Conservation (phyloP, 2,113 vertebrate species). For the Dermatemys mawii region DNA sequence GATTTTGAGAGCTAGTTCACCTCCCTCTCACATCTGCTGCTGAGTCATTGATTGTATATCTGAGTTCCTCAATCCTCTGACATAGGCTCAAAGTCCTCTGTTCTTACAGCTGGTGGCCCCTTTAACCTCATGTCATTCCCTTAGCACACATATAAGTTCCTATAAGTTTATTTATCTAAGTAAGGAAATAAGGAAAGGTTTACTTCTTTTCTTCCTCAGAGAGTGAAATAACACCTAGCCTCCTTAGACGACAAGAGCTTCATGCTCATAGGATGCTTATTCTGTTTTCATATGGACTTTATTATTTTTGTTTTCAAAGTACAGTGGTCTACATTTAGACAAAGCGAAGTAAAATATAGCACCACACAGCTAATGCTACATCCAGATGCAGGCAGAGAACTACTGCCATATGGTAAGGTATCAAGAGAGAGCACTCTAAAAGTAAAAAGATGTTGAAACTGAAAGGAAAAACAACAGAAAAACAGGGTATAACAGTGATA, state of each 20-base stretch:
- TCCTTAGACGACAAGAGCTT: not conserved
- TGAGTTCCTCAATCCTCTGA: not conserved
- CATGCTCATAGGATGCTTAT: not conserved
- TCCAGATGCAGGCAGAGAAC: rapidly evolving
- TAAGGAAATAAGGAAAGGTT: not conserved
- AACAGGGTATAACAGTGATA: not conserved
- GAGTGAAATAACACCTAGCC: not conserved
- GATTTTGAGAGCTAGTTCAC: not conserved
- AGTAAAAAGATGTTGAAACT: not conserved
- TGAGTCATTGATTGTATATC: not conserved
- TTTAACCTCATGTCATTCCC: not conserved
- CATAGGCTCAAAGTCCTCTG: not conserved
- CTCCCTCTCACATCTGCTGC: not conserved
- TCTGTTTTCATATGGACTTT: not conserved
- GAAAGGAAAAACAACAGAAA: not conserved
- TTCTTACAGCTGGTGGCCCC: not conserved
- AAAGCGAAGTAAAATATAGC: not conserved
- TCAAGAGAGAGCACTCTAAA: not conserved
- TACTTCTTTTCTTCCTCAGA: not conserved
- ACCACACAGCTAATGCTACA: rapidly evolving
- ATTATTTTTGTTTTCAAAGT: not conserved
- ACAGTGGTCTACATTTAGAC: not conserved
- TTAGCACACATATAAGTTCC: not conserved
- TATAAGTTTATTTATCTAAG: not conserved
- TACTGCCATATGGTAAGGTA: not conserved